These are phyloP conservation scores for Thermophis baileyi DNA, from an alignment of 2,113 vertebrate species.

Conservation along the genomic window DNA sequence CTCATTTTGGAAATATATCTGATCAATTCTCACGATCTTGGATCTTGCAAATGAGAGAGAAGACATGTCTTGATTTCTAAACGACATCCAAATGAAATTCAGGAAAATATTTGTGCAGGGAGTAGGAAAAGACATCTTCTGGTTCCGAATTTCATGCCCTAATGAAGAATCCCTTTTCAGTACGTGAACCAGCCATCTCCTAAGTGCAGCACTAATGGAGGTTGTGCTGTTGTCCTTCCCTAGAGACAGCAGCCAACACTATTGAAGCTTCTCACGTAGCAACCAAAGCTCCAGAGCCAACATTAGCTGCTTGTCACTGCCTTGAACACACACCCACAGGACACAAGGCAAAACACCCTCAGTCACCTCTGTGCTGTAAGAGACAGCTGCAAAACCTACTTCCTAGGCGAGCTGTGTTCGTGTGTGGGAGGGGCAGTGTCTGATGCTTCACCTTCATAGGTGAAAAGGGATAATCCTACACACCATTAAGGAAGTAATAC, in stretches of 20 bases:
- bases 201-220: constrained; percentile 75
- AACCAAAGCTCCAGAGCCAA: constrained; percentile 70
- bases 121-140: constrained; percentile 20
- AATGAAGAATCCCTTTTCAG: constrained; percentile 50
- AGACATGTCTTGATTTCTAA: constrained; percentile 42
- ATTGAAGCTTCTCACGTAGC: constrained; percentile 83
- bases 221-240: constrained; percentile 78
- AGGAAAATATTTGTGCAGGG: constrained; percentile 2
- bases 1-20: constrained; percentile 47
- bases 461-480: constrained; percentile 36
- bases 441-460: constrained; percentile 41
- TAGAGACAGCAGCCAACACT: constrained; percentile 79
- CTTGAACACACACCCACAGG: constrained; percentile 71
- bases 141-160: constrained; percentile 31
- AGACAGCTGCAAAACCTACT: constrained; percentile 38
- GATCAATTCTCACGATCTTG: constrained; percentile 50
- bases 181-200: constrained; percentile 64
- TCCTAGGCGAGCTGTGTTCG: constrained; percentile 54
- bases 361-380: constrained; percentile 53
- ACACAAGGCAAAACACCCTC: constrained; percentile 71
- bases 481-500: constrained; percentile 13
- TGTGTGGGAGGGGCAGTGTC: constrained; percentile 33
- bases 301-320: constrained; percentile 73
- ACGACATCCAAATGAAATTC: constrained; percentile 31
- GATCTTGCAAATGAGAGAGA: constrained; percentile 51